phyloP scores from a whole-genome alignment of 2,113 vertebrate species.

The Prietella phreatophila region DNA sequence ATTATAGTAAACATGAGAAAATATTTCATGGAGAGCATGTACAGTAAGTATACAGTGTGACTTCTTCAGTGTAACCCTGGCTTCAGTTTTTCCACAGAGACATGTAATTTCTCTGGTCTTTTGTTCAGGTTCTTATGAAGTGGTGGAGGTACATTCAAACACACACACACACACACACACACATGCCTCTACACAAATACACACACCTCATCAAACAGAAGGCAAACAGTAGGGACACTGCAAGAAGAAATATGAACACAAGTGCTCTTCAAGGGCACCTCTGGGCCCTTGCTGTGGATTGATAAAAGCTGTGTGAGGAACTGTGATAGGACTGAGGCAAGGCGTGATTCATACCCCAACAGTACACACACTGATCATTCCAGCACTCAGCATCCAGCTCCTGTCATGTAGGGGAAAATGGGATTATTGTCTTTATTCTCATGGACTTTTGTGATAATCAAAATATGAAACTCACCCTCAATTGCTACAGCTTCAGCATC shows the following conservation, averaged over 20 bases:
- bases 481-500: neutral
- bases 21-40: neutral
- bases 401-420: slow-evolving; percentile 10
- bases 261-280: slow-evolving; percentile 37
- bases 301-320: slow-evolving; percentile 38
- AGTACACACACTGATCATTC: slow-evolving; percentile 20
- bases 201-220: slow-evolving; percentile 38
- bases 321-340: slow-evolving; percentile 22
- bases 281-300: slow-evolving; percentile 41
- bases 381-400: slow-evolving; percentile 7
- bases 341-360: slow-evolving; percentile 22
- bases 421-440: slow-evolving; percentile 14
- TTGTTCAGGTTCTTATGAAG: neutral
- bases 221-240: slow-evolving; percentile 39
- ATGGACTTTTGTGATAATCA: slow-evolving; percentile 26
- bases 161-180: slow-evolving; percentile 24
- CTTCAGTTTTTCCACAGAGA: neutral
- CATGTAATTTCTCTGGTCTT: neutral
- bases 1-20: neutral
- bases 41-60: neutral
- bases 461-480: slow-evolving; percentile 1
- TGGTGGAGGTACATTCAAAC: neutral
- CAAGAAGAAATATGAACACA: slow-evolving; percentile 46
- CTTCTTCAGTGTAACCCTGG: neutral
- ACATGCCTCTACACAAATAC: neutral